phyloP scores from a whole-genome alignment of 1,140 invertebrate genomes.

The Rhagoletis zephyria region DNA sequence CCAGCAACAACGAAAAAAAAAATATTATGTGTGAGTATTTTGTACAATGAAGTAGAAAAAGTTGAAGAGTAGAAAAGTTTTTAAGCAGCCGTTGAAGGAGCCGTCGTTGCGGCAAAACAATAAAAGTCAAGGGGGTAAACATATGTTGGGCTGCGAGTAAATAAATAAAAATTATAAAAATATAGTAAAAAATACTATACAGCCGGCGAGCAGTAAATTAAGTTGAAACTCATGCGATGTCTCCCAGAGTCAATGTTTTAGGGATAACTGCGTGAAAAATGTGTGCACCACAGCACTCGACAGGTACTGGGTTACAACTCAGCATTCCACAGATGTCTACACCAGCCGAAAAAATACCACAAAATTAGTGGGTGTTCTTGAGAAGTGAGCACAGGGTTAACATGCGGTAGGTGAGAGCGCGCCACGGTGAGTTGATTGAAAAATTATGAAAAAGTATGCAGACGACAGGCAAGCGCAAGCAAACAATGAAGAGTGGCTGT shows the following conservation, averaged over 20 bases:
- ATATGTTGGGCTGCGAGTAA: not conserved
- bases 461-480: not conserved
- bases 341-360: slow-evolving; percentile 36
- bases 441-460: slow-evolving; percentile 46
- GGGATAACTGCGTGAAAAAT: not conserved
- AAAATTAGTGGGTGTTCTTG: not conserved
- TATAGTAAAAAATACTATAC: not conserved
- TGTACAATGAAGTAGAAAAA: slow-evolving; percentile 52
- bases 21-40: not conserved
- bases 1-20: slow-evolving; percentile 24
- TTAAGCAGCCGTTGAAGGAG: not conserved
- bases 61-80: slow-evolving; percentile 48
- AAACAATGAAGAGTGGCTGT: no score
- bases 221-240: not conserved
- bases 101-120: not conserved
- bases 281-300: not conserved
- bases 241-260: no score
- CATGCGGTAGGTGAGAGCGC: not conserved
- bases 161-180: no score
- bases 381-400: not conserved
- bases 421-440: not conserved
- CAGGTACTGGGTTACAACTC: not conserved
- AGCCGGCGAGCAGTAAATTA: not conserved
- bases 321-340: slow-evolving; percentile 22
- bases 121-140: not conserved